Conservation (phyloP, 2,888 invertebrate species). For the Chouioia cunea region DNA sequence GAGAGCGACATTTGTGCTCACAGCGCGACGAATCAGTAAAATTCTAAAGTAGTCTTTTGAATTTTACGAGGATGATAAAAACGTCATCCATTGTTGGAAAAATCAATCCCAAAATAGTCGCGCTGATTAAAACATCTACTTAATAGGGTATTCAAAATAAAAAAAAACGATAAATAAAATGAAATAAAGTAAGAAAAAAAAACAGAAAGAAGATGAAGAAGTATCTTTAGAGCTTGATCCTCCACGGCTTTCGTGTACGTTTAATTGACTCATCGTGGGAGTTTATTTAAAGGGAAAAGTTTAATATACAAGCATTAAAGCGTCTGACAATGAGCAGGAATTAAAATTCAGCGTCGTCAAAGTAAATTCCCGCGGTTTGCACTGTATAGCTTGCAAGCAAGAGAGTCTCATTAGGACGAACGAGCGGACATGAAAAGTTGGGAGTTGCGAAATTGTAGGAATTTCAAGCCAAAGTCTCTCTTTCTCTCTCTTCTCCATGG, state of each 20-base stretch:
- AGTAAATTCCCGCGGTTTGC: slow-evolving; percentile 37
- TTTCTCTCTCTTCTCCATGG: slow-evolving; percentile 8
- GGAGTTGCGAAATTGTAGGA: slow-evolving; percentile 62
- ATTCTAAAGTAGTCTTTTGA: too few relatives aligned
- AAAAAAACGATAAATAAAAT: too few relatives aligned
- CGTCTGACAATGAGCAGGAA: slow-evolving; percentile 20
- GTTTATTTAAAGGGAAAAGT: slow-evolving; percentile 43
- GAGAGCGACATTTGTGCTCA: too few relatives aligned
- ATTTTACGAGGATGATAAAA: too few relatives aligned
- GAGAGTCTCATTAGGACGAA: slow-evolving; percentile 60
- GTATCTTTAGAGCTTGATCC: slow-evolving; percentile 36
- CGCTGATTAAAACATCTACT: too few relatives aligned
- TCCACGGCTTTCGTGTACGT: slow-evolving; percentile 35
- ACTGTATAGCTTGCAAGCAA: slow-evolving; percentile 50
- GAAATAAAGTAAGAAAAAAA: slow-evolving; percentile 17
- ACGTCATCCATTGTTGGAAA: too few relatives aligned
- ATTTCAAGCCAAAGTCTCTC: slow-evolving; percentile 50
- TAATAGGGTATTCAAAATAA: too few relatives aligned
- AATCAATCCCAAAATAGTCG: too few relatives aligned
- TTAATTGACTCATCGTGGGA: slow-evolving; percentile 46
- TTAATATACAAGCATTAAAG: neutral
- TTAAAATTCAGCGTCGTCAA: slow-evolving; percentile 35
- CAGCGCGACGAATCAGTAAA: too few relatives aligned
- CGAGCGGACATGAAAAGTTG: slow-evolving; percentile 65
- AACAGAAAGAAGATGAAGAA: too few relatives aligned